These are phyloP conservation scores for Varroa destructor DNA, from an alignment of 1,140 invertebrate genomes.

Conservation along the genomic window DNA sequence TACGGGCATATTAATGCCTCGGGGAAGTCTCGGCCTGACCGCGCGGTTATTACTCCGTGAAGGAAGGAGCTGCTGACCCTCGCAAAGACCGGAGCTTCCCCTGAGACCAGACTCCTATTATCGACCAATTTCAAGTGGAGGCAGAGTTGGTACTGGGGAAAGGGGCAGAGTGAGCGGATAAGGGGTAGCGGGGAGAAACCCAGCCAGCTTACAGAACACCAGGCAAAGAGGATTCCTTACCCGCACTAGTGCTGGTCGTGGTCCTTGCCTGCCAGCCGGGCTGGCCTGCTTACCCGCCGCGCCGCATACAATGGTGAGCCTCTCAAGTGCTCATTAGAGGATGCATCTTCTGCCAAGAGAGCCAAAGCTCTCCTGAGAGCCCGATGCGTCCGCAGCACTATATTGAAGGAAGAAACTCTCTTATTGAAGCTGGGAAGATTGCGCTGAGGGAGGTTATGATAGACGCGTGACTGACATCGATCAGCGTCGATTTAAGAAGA, in stretches of 20 bases:
- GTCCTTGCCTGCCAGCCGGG: neutral
- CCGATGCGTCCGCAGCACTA: neutral
- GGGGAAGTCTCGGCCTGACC: too few relatives aligned
- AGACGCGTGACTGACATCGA: conserved; percentile 23
- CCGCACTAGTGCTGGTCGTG: neutral
- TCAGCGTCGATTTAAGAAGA: neutral
- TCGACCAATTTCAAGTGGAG: conserved; percentile 29
- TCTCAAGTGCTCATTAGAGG: conserved; percentile 29
- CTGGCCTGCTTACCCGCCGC: neutral
- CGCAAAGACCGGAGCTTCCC: neutral
- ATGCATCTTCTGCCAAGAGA: conserved; percentile 19
- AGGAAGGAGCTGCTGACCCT: conserved; percentile 16
- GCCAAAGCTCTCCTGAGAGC: neutral
- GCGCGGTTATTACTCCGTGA: conserved; percentile 26
- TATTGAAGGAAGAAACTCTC: too few relatives aligned
- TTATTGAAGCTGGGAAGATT: neutral
- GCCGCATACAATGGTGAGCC: conserved; percentile 4
- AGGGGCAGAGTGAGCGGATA: too few relatives aligned
- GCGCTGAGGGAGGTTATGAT: conserved; percentile 8
- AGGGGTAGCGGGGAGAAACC: too few relatives aligned
- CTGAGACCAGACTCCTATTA: conserved; percentile 26
- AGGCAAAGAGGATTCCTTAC: neutral
- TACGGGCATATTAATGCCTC: too few relatives aligned
- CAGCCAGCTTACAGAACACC: too few relatives aligned
- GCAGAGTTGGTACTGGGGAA: neutral